Evolutionary conservation across 2,888 invertebrate genomes (phyloP).

Genomic region (Scelioninae gen. 1): DNA sequence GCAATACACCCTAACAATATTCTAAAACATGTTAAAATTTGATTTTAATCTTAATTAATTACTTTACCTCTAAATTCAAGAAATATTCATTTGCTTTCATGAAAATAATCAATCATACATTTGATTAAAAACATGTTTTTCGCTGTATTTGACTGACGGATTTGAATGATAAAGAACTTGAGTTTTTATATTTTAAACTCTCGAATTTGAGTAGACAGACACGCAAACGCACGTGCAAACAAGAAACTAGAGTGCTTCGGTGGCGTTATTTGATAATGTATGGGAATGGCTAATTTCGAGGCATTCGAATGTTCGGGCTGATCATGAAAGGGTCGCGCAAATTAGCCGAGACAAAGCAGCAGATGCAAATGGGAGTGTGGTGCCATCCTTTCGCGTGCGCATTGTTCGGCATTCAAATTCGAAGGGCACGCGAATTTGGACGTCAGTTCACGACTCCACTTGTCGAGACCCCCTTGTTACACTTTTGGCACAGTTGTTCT

Average conservation of each 20-base stretch:
- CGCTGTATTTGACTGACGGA: too few species aligned
- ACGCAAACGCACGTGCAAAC: slow-evolving; percentile 68
- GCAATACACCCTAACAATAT: too few species aligned
- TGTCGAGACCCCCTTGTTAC: slow-evolving; percentile 62
- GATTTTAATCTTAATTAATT: too few species aligned
- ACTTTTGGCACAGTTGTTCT: slow-evolving; percentile 35
- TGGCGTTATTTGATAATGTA: slow-evolving; percentile 71
- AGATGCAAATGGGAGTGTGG: slow-evolving; percentile 82
- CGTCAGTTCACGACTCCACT: too few species aligned
- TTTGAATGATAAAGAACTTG: slow-evolving; percentile 25
- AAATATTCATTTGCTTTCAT: too few species aligned
- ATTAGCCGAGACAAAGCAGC: slow-evolving; percentile 84
- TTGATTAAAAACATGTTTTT: too few species aligned
- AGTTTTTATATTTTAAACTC: neutral
- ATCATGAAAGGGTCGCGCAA: slow-evolving; percentile 75
- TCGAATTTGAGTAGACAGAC: slow-evolving; percentile 49
- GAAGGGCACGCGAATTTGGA: slow-evolving; percentile 73
- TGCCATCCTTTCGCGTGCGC: slow-evolving; percentile 74
- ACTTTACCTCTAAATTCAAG: too few species aligned
- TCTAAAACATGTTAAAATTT: too few species aligned
- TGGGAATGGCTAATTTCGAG: slow-evolving; percentile 79
- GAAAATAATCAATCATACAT: too few species aligned
- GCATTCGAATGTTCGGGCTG: slow-evolving; percentile 65
- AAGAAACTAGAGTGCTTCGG: slow-evolving; percentile 67
- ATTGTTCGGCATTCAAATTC: slow-evolving; percentile 80